These are phyloP conservation scores for Taenioides sp. DNA, from an alignment of 2,797 vertebrate species.

Conservation along the genomic window DNA sequence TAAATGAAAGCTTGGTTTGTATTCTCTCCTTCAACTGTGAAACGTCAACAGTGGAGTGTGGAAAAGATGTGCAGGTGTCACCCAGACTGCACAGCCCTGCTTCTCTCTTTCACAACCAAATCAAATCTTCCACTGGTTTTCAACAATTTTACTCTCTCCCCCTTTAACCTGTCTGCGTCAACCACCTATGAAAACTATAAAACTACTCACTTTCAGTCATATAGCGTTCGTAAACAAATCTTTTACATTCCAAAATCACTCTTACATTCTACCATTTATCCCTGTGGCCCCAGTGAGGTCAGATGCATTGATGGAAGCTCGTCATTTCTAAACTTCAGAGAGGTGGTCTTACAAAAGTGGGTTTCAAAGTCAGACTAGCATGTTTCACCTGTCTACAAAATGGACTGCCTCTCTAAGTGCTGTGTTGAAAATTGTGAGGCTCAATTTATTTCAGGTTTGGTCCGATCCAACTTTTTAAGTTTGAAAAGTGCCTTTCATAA, in stretches of 20 bases:
- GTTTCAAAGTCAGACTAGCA: slow-evolving; percentile 37
- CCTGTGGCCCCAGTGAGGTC: slow-evolving; percentile 33
- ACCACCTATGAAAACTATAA: slow-evolving; percentile 54
- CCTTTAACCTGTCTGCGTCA: slow-evolving; percentile 26
- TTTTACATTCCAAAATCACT: slow-evolving; percentile 18
- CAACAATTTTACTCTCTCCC: slow-evolving; percentile 38
- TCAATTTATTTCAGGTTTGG: slow-evolving; percentile 33
- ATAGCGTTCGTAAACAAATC: slow-evolving; percentile 12
- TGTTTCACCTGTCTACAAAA: slow-evolving; percentile 42
- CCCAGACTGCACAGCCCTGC: slow-evolving; percentile 51
- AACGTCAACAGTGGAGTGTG: slow-evolving; percentile 48
- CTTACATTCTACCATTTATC: slow-evolving; percentile 29
- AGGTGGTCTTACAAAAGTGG: slow-evolving; percentile 48
- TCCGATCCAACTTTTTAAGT: slow-evolving; percentile 27
- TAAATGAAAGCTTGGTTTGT: slow-evolving; percentile 62
- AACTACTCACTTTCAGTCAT: slow-evolving; percentile 13
- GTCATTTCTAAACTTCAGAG: slow-evolving; percentile 44
- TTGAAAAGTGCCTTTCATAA: slow-evolving; percentile 26
- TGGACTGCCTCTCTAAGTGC: slow-evolving; percentile 47
- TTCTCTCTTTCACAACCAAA: slow-evolving; percentile 63
- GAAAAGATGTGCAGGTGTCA: slow-evolving; percentile 57
- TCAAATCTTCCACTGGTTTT: slow-evolving; percentile 58
- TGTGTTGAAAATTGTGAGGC: slow-evolving; percentile 40
- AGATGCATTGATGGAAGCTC: slow-evolving; percentile 39
- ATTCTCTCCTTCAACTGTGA: slow-evolving; percentile 63